Evolutionary conservation across 2,113 vertebrate species (phyloP).

Genomic region (Oryctolagus cuniculus): mOryCun1.1 NC_091445.1:45185001-45185500

Average conservation of each 20-base stretch:
- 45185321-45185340: not conserved
- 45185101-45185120: not conserved
- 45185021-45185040: not conserved
- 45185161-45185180: not conserved
- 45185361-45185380: too few species aligned
- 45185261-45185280: not conserved
- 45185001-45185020: not conserved
- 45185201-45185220: not conserved
- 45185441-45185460: not conserved
- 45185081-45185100: not conserved
- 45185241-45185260: accelerated
- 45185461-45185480: not conserved
- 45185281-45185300: not conserved
- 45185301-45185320: not conserved
- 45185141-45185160: slow-evolving; percentile 18
- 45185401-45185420: not conserved
- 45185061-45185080: not conserved
- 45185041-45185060: not conserved
- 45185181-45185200: not conserved
- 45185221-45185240: not conserved
- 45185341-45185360: not conserved
- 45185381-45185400: not conserved
- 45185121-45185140: not conserved
- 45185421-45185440: not conserved
- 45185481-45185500: not conserved